Evolutionary conservation across 2,888 invertebrate species (phyloP).

Genomic region (Cheilosia pagana): DNA sequence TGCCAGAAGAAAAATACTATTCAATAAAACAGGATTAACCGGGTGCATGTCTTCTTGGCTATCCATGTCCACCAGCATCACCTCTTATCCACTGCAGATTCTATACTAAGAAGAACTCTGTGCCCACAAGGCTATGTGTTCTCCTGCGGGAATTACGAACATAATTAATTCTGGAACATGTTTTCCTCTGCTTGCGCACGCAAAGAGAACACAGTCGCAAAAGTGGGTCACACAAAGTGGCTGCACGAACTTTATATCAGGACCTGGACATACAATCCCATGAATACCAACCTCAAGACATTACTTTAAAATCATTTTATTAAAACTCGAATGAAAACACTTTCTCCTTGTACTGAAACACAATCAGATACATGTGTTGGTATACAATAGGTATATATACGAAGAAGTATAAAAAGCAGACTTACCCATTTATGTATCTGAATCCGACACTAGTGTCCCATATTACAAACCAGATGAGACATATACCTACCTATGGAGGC

Average conservation of each 20-base stretch:
- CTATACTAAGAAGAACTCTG: background rate
- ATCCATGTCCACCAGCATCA: conserved; percentile 22
- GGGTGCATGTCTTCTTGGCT: conserved; percentile 30
- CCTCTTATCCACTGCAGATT: background rate
- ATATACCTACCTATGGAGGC: background rate
- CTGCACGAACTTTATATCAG: conserved; percentile 41
- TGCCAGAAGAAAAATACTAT: conserved; percentile 6
- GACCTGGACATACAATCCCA: conserved; percentile 16
- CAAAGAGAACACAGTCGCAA: background rate
- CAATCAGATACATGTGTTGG: no score
- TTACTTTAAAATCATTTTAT: conserved; percentile 2
- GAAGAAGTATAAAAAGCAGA: conserved; percentile 22
- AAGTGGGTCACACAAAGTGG: conserved; percentile 49
- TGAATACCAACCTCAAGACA: conserved; percentile 10
- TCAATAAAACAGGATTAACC: conserved; percentile 37
- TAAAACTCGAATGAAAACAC: conserved; percentile 67
- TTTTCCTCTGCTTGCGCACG: background rate
- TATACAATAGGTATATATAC: background rate
- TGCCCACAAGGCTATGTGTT: background rate
- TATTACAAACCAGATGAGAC: conserved; percentile 46
- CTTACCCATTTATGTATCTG: conserved; percentile 44
- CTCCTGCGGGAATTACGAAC: conserved; percentile 32
- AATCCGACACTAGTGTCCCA: conserved; percentile 55
- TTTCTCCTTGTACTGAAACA: conserved; percentile 54
- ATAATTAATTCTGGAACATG: conserved; percentile 51